phyloP scores from a whole-genome alignment of 2,797 vertebrate species.

The Mormyrus hasselquistii region DNA sequence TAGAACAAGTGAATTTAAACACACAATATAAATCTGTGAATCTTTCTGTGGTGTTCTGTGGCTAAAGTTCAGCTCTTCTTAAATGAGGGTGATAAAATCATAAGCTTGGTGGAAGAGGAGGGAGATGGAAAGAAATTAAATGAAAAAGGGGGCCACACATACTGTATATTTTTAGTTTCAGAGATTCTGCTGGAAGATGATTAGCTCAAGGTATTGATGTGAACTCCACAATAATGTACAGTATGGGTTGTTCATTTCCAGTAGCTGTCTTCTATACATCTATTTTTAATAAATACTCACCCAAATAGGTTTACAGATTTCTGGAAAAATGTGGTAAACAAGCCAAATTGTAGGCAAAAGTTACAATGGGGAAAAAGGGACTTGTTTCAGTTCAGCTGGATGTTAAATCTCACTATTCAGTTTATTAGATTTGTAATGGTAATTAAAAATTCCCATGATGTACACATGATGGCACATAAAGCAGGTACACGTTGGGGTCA shows the following conservation, averaged over 20 bases:
- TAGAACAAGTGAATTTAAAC: background rate
- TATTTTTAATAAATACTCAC: background rate
- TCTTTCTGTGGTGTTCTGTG: background rate
- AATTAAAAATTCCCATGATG: background rate
- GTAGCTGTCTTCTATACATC: background rate
- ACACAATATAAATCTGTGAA: background rate
- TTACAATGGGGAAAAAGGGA: background rate
- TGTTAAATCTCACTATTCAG: background rate
- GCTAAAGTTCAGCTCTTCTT: background rate
- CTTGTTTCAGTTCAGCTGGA: background rate
- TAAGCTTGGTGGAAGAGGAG: background rate
- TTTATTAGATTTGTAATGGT: background rate
- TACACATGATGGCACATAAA: background rate
- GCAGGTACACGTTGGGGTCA: background rate
- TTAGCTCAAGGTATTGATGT: background rate
- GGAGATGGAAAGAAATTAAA: background rate
- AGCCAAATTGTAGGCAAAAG: background rate
- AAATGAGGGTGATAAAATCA: background rate
- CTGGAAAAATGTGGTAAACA: background rate
- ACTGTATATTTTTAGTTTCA: background rate
- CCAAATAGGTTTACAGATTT: background rate
- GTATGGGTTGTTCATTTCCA: background rate
- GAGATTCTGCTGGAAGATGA: background rate
- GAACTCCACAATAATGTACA: background rate
- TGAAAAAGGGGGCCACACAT: background rate